These are phyloP conservation scores for Patella vulgata DNA, from an alignment of 1,140 invertebrate species.

Conservation along the genomic window DNA sequence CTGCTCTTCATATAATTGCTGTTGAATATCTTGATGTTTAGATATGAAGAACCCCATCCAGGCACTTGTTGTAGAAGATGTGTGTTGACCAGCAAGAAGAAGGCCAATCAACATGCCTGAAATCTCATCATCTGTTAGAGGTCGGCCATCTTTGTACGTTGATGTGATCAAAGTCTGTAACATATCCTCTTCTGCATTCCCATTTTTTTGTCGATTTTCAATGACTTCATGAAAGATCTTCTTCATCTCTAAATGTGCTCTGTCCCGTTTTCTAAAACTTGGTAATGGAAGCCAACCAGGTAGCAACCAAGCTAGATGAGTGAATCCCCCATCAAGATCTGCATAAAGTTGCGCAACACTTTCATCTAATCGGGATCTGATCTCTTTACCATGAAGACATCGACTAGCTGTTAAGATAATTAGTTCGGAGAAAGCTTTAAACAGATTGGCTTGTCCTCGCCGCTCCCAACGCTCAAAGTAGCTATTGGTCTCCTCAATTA, in stretches of 20 bases:
- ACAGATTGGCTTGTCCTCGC: slow-evolving; percentile 48
- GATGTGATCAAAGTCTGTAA: slow-evolving; percentile 55
- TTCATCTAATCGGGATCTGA: slow-evolving; percentile 48
- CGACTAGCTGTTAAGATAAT: slow-evolving; percentile 58
- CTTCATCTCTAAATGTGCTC: slow-evolving; percentile 49
- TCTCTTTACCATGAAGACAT: slow-evolving; percentile 58
- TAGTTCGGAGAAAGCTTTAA: slow-evolving; percentile 52
- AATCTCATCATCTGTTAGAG: slow-evolving; percentile 55
- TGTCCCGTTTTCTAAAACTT: slow-evolving; percentile 52
- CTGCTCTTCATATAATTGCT: slow-evolving; percentile 41
- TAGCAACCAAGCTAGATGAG: slow-evolving; percentile 53
- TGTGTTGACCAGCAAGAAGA: slow-evolving; percentile 59
- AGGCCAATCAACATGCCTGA: slow-evolving; percentile 59
- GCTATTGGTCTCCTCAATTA: slow-evolving; percentile 50
- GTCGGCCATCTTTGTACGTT: slow-evolving; percentile 51
- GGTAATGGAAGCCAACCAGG: slow-evolving; percentile 57
- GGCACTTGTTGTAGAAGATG: slow-evolving; percentile 56
- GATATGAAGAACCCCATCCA: slow-evolving; percentile 57
- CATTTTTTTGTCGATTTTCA: slow-evolving; percentile 34
- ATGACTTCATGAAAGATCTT: slow-evolving; percentile 52
- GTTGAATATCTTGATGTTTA: slow-evolving; percentile 44
- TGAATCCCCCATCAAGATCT: slow-evolving; percentile 57
- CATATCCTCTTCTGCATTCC: slow-evolving; percentile 48
- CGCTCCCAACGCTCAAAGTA: slow-evolving; percentile 56
- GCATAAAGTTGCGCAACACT: slow-evolving; percentile 51